Conservation (phyloP, 2,797 vertebrate genomes). For the Anableps anableps region DNA sequence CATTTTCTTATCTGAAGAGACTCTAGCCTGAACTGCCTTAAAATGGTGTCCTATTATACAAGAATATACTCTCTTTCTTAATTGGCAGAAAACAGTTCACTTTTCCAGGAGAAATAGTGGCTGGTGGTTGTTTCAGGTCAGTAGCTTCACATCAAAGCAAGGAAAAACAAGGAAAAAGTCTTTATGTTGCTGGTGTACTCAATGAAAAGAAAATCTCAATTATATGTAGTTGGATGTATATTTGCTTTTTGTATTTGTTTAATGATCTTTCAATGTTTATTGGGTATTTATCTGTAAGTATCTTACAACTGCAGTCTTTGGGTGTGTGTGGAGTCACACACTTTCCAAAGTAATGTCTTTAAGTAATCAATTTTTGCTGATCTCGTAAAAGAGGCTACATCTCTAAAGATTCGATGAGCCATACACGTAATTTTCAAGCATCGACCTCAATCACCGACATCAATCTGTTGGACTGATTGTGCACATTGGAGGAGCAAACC, state of each 20-base stretch:
- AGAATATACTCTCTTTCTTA: neutral
- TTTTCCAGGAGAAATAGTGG: neutral
- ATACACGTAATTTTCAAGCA: conserved; percentile 5
- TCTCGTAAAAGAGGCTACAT: conserved; percentile 32
- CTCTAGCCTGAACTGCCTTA: neutral
- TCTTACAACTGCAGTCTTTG: neutral
- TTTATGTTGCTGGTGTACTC: neutral
- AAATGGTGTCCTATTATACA: neutral
- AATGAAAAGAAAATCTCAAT: neutral
- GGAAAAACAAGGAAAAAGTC: neutral
- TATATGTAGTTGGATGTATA: neutral
- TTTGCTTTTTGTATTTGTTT: neutral
- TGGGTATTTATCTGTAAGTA: neutral
- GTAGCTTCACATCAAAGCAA: neutral
- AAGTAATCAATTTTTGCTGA: conserved; percentile 44
- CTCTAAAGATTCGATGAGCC: conserved; percentile 22
- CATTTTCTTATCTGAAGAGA: neutral
- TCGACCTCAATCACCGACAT: neutral
- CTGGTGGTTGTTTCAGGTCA: conserved; percentile 5
- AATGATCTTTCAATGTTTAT: neutral
- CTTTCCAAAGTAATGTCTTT: conserved; percentile 15
- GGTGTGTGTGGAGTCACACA: neutral
- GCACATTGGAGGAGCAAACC: conserved; percentile 8
- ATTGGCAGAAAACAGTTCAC: neutral
- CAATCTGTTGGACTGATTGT: conserved; percentile 10